Evolutionary conservation across 2,888 invertebrate genomes (phyloP).

Genomic region (Hirtodrosophila alboralis): DNA sequence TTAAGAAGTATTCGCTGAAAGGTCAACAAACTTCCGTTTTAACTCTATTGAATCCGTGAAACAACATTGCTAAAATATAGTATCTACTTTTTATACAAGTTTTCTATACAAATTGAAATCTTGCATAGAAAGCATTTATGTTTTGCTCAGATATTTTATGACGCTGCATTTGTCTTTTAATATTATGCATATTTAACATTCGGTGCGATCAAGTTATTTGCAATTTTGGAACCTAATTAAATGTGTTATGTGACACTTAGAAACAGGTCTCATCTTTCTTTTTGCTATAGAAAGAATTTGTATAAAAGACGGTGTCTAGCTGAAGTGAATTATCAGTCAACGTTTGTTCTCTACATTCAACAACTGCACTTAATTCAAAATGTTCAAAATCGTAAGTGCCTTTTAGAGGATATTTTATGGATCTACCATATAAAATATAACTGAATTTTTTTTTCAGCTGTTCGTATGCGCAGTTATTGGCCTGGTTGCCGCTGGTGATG

Average conservation of each 20-base stretch:
- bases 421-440: neutral
- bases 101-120: too few relatives aligned
- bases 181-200: neutral
- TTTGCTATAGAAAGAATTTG: neutral
- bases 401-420: neutral
- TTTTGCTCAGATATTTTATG: neutral
- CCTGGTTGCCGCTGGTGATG: slow-evolving; percentile 36
- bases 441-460: slow-evolving; percentile 44
- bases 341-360: slow-evolving; percentile 21
- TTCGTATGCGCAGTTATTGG: slow-evolving; percentile 54
- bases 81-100: too few relatives aligned
- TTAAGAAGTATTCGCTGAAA: too few relatives aligned
- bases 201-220: neutral
- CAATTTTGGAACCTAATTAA: neutral
- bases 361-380: slow-evolving; percentile 23
- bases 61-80: too few relatives aligned
- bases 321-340: slow-evolving; percentile 27
- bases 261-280: slow-evolving; percentile 12
- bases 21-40: too few relatives aligned
- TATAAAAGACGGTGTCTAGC: slow-evolving; percentile 30
- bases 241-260: slow-evolving; percentile 1
- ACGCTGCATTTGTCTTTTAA: neutral
- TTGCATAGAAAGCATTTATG: too few relatives aligned
- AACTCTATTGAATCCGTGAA: too few relatives aligned
- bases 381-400: slow-evolving; percentile 61